Evolutionary conservation across 2,797 vertebrate species (phyloP), one percentile per base, ranked within the genome.

Genomic region (Poeciliopsis infans): DNA sequence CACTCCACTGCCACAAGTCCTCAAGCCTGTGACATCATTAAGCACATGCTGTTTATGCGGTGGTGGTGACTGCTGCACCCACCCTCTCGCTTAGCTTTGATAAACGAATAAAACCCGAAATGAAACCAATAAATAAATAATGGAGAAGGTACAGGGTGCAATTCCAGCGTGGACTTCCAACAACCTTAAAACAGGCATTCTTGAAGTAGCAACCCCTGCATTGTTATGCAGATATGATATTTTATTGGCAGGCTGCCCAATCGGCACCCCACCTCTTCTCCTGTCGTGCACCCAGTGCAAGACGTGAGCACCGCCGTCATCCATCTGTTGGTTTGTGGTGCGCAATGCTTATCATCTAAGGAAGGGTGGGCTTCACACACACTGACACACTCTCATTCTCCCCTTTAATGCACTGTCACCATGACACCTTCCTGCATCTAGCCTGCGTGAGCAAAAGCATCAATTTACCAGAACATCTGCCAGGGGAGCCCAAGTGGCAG

Each of bases 71-170:
- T 89, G 85, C 78, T 23, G 53, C 81, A 69, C 79, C 79, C 76
- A 73, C 85, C 82, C 86, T 83, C 49, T 77, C 78, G 92, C 89
- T 88, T 83, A 85, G 92, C 89, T 88, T 83, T 85, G 91, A 90
- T 92, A 92, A 94, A 91, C 92, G 93, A 94, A 93, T 95, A 95
- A 96, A 95, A 96, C 91, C 93, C 93, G 92, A 95, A 92, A 92
- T 86, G 89, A 0, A 82, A 82, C 80, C 86, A 80, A 96, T 97
- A 96, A 97, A 96, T 97, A 96, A 97, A 97, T 97, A 96, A 97
- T 95, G 94, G 94, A 97, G 87, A 91, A 84, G 86, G 91, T 91
- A 89, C 89, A 94, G 81, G 83, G 92, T 88, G 93, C 94, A 91
- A 93, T 95, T 96, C 83, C 87, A 83, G 92, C 85, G 77, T 91